These are phyloP conservation scores for Scolopax bukidnonensis DNA, from an alignment of 2,797 vertebrate species.

Conservation along the genomic window DNA sequence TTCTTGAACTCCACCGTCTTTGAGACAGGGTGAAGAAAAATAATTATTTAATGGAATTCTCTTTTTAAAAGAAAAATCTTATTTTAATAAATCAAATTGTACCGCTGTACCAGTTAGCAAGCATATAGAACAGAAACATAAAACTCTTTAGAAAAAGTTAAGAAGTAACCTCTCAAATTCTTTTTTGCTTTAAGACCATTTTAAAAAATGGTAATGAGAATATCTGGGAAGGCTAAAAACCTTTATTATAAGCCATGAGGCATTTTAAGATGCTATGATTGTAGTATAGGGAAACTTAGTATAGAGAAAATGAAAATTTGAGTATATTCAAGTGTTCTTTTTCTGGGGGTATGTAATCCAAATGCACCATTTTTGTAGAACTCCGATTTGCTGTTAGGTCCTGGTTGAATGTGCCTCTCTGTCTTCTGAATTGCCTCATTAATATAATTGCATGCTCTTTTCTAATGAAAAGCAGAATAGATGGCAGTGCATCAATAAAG, in stretches of 20 bases:
- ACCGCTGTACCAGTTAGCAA: background rate
- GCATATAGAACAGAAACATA: background rate
- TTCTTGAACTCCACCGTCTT: background rate
- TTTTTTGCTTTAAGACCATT: background rate
- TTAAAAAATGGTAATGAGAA: background rate
- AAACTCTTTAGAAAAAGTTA: background rate
- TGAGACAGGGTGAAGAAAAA: background rate
- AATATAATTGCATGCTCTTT: background rate
- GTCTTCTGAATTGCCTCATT: background rate
- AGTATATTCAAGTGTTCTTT: background rate
- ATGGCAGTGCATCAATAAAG: background rate
- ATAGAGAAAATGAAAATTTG: background rate
- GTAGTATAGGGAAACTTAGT: background rate
- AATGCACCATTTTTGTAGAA: background rate
- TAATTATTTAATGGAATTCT: background rate
- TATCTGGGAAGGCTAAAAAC: background rate
- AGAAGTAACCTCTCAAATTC: background rate
- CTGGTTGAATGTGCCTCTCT: background rate
- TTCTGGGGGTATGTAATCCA: background rate
- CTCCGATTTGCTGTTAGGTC: background rate
- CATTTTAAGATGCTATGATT: background rate
- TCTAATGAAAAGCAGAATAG: background rate
- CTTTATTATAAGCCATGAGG: background rate
- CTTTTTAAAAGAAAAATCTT: background rate
- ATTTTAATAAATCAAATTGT: background rate